Percentiles rank a stretch among this genome's conserved stretches.
Evolutionary conservation across 2,113 vertebrate species (phyloP).

Genomic region (Patagioenas fasciata): DNA sequence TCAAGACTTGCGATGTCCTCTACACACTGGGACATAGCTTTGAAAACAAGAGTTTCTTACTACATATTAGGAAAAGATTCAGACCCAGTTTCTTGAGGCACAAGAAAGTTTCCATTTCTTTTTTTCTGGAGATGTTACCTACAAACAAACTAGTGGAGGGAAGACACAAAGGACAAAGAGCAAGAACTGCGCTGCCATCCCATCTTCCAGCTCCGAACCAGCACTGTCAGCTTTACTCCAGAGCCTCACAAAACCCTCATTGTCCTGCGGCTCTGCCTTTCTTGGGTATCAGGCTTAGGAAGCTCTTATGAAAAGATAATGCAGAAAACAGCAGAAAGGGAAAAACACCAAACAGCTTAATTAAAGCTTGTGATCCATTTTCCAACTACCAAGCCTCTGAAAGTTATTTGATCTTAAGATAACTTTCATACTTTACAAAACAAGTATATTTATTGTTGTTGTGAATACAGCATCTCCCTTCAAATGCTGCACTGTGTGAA

Average conservation of each 20-base stretch:
- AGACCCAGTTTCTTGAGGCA: neutral
- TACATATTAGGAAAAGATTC: neutral
- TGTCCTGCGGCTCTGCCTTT: neutral
- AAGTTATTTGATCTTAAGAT: neutral
- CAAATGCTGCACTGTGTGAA: neutral
- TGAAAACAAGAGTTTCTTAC: neutral
- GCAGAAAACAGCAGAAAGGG: neutral
- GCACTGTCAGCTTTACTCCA: fast-evolving
- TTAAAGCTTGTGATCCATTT: neutral
- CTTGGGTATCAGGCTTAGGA: neutral
- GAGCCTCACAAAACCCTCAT: neutral
- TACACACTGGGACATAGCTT: neutral
- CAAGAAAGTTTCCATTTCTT: neutral
- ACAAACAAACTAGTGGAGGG: neutral
- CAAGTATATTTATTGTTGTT: neutral
- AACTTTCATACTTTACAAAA: neutral
- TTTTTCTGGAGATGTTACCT: neutral
- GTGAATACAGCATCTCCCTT: neutral
- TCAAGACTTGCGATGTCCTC: neutral
- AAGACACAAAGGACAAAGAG: neutral
- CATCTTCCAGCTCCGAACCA: neutral
- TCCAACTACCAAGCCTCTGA: neutral
- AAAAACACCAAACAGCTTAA: neutral
- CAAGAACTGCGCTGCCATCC: neutral
- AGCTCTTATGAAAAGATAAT: neutral